A percentile compares a stretch with the other conserved stretches of the same genome.
Conservation (phyloP, 2,113 vertebrate species). For the Andinoacara biseriatus region DNA sequence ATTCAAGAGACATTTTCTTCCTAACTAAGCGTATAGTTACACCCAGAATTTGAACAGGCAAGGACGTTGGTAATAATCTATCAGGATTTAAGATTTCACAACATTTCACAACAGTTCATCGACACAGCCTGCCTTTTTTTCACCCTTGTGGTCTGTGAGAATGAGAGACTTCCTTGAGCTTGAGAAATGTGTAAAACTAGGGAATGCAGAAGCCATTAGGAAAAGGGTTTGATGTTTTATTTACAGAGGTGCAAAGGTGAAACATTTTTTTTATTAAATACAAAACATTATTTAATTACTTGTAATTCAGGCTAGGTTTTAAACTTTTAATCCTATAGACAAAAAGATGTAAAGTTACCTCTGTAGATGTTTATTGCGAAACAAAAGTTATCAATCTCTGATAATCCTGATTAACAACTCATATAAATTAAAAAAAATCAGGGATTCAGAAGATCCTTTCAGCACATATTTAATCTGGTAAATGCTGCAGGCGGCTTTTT, state of each 20-base stretch:
- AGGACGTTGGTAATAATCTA: slow-evolving; percentile 41
- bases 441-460: slow-evolving; percentile 48
- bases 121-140: slow-evolving; percentile 72
- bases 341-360: background rate
- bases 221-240: slow-evolving; percentile 50
- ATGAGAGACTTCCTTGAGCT: slow-evolving; percentile 76
- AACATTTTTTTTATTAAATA: slow-evolving; percentile 57
- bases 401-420: slow-evolving; percentile 48
- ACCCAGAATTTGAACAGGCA: slow-evolving; percentile 34
- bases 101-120: slow-evolving; percentile 65
- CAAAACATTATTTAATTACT: slow-evolving; percentile 3
- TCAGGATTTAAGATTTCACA: slow-evolving; percentile 52
- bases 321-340: background rate
- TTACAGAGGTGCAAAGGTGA: slow-evolving; percentile 44
- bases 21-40: slow-evolving; percentile 29
- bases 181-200: slow-evolving; percentile 73
- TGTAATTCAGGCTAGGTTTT: background rate
- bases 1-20: slow-evolving; percentile 19
- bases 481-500: slow-evolving; percentile 63
- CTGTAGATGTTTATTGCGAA: background rate
- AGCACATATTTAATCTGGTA: slow-evolving; percentile 59
- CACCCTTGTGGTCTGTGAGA: slow-evolving; percentile 51
- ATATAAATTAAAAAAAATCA: slow-evolving; percentile 55
- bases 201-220: slow-evolving; percentile 42
- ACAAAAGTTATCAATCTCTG: slow-evolving; percentile 7